Evolutionary conservation across 2,888 invertebrate species (phyloP), one percentile per base, ranked within the genome.

Genomic region (Andrena fulva): DNA sequence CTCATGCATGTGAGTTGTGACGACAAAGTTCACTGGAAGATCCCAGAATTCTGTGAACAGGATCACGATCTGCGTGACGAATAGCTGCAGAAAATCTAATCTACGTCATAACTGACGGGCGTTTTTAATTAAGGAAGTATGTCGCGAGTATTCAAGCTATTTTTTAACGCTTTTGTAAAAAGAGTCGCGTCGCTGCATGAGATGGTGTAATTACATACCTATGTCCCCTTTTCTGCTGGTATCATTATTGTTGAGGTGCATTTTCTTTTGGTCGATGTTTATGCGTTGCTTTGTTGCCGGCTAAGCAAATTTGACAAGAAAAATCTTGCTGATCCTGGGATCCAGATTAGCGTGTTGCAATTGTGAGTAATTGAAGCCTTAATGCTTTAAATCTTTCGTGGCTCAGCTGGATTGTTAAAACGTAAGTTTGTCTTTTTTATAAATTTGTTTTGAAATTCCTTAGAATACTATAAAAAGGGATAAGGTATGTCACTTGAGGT

Each of bases 101-200:
- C 52, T 64, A 10, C 24, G 31, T 67, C 70, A 35, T 35, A 66
- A 10, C 67, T n/a, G 79, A 54, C 79, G 48, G 42, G 62, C 59
- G 56, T 67, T 84, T 82, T 84, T 84, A 84, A 84, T 84, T 84
- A 82, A 77, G 74, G 70, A 82, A 82, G 48, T 60, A 64, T 56
- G 31, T 67, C 68, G 12, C 35, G 59, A 56, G 60, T 69, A 64
- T 12, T 24, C 56, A 50, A 31, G 60, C 42, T 62, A 70, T 59
- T 64, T 76, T 67, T 50, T 70, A 42, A 42, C 31, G 24, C 29
- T 69, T 76, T 69, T 59, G 27, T 24, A 10, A 20, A 3, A 54
- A 8, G 48, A 63, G 35, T 68, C 50, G 62, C 24, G 24, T 42
- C 67, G 31, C 20, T 33, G 74, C 54, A 12, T 52, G 35, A 42